phyloP scores from a whole-genome alignment of 2,113 vertebrate genomes.

The Sebastes fasciatus region DNA sequence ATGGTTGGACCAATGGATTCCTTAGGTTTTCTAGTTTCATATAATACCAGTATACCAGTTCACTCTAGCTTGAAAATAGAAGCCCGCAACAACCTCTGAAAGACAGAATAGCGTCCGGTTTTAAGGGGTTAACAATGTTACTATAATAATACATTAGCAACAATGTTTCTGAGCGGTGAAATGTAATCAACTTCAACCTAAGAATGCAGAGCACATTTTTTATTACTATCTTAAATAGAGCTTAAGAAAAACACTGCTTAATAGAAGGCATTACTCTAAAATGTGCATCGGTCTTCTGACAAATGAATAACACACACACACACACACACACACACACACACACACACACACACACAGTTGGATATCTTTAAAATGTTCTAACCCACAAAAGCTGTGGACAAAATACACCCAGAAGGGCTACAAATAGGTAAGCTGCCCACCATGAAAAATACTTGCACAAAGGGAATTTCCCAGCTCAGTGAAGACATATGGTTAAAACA shows the following conservation, averaged over 20 bases:
- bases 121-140: neutral
- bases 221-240: neutral
- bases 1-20: no score
- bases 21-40: no score
- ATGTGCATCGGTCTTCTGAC: neutral
- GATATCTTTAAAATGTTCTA: slow-evolving; percentile 6
- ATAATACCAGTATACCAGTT: no score
- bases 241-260: neutral
- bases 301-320: neutral
- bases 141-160: neutral
- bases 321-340: neutral
- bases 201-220: neutral
- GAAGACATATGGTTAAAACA: slow-evolving; percentile 55
- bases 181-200: neutral
- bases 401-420: slow-evolving; percentile 24
- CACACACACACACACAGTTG: slow-evolving; percentile 2
- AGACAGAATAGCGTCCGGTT: no score
- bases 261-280: neutral
- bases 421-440: slow-evolving; percentile 39
- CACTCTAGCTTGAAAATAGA: no score
- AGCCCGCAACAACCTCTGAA: no score
- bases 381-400: slow-evolving; percentile 14
- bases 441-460: slow-evolving; percentile 52
- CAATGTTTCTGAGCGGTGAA: neutral
- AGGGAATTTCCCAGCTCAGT: slow-evolving; percentile 48